A percentile compares a stretch with the other conserved stretches of the same genome.
Evolutionary conservation across 2,113 vertebrate genomes (phyloP).

Genomic region (Ageneiosus marmoratus): DNA sequence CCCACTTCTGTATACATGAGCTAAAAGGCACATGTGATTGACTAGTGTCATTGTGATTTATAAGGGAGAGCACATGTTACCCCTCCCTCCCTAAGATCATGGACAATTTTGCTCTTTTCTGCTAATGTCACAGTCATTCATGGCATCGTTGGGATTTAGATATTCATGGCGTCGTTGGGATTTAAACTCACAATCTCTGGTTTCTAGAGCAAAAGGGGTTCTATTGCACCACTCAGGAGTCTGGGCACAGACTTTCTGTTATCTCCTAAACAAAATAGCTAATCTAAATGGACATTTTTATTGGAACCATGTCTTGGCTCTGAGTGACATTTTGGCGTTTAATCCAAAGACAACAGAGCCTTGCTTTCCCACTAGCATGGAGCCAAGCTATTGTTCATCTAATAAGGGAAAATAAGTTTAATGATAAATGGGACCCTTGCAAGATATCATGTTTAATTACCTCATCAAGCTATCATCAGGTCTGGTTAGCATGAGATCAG

Average conservation of each 20-base stretch:
- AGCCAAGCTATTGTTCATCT: slow-evolving; percentile 16
- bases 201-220: no score
- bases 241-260: neutral
- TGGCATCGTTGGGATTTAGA: no score
- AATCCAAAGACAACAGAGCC: neutral
- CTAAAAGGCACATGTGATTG: no score
- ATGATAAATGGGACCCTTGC: slow-evolving; percentile 15
- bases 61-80: no score
- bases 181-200: no score
- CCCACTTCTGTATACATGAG: no score
- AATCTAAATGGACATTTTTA: slow-evolving; percentile 37
- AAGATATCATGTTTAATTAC: slow-evolving; percentile 40
- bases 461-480: neutral
- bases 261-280: slow-evolving; percentile 12
- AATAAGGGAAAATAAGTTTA: slow-evolving; percentile 20
- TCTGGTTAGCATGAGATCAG: neutral
- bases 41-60: no score
- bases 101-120: no score
- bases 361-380: neutral
- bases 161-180: no score
- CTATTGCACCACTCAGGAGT: no score
- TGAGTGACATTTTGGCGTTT: slow-evolving; percentile 8
- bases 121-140: no score
- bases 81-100: no score
- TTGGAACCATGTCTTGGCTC: slow-evolving; percentile 21